A percentile compares a stretch with the other conserved stretches of the same genome.
phyloP scores from a whole-genome alignment of 2,113 vertebrate genomes.

The Scortum barcoo region DNA sequence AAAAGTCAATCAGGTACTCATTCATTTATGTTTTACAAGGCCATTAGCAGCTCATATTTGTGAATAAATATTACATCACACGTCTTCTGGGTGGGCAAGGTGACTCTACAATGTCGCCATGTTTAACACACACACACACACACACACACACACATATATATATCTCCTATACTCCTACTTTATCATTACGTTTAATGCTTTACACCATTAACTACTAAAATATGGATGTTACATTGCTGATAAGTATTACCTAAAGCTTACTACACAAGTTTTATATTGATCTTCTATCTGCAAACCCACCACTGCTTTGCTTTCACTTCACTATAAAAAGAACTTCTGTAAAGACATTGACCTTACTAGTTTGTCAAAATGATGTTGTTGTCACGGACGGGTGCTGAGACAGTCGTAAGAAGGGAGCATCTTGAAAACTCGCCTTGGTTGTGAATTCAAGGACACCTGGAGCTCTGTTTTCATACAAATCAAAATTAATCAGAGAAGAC shows the following conservation, averaged over 20 bases:
- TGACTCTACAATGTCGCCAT: not conserved
- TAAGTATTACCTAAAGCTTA: not conserved
- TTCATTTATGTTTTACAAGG: not conserved
- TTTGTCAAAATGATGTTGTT: not conserved
- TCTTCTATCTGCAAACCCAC: not conserved
- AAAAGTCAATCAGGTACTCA: conserved; percentile 44
- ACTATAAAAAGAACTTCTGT: too few relatives aligned
- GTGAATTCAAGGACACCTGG: not conserved
- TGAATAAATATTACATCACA: not conserved
- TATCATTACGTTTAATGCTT: not conserved
- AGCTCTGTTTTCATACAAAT: not conserved
- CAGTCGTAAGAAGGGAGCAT: not conserved
- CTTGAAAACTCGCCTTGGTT: not conserved
- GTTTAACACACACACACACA: not conserved
- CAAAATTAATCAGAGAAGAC: not conserved
- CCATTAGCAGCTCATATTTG: not conserved
- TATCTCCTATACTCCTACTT: not conserved
- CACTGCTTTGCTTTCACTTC: not conserved
- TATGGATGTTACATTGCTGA: too few relatives aligned
- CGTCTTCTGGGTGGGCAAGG: too few relatives aligned
- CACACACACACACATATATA: too few relatives aligned
- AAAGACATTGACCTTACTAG: too few relatives aligned
- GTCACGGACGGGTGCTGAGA: not conserved
- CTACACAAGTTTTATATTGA: not conserved
- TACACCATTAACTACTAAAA: not conserved